Conservation (phyloP, 2,113 vertebrate species). For the Tympanuchus pallidicinctus region DNA sequence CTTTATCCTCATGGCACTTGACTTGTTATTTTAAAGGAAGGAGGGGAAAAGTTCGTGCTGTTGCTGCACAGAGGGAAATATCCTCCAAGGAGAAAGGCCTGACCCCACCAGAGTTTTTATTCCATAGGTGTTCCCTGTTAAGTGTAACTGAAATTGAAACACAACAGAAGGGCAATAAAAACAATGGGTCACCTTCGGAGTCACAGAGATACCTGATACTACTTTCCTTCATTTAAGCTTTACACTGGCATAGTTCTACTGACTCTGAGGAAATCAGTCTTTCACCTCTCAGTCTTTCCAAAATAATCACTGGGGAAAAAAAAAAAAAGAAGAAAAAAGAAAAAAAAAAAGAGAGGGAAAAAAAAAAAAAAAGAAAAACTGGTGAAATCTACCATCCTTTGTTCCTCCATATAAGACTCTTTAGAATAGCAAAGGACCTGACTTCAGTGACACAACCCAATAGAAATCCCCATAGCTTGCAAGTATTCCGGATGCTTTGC, state of each 20-base stretch:
- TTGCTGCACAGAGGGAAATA: not conserved
- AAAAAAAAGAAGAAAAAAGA: not conserved
- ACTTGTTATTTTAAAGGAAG: not conserved
- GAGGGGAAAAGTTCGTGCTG: not conserved
- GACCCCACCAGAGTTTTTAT: conserved; percentile 23
- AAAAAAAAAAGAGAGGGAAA: not conserved
- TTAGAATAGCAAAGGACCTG: conserved; percentile 37
- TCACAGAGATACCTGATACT: not conserved
- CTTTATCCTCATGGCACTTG: not conserved
- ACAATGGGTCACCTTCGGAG: conserved; percentile 29
- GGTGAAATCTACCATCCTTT: not conserved
- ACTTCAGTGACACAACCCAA: not conserved
- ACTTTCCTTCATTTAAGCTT: not conserved
- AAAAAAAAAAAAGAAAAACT: not conserved
- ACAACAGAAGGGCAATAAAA: conserved; percentile 23
- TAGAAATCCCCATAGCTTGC: not conserved
- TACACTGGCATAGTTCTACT: not conserved
- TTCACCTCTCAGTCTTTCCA: not conserved
- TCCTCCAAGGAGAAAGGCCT: not conserved
- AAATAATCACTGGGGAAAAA: conserved; percentile 3
- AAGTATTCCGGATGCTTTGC: not conserved
- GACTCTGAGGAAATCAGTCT: not conserved
- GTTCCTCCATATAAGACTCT: conserved; percentile 6
- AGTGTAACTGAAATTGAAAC: conserved; percentile 39
- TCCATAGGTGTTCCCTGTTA: not conserved